Conservation (phyloP, 1,140 invertebrate genomes). For the Asobara japonica region DNA sequence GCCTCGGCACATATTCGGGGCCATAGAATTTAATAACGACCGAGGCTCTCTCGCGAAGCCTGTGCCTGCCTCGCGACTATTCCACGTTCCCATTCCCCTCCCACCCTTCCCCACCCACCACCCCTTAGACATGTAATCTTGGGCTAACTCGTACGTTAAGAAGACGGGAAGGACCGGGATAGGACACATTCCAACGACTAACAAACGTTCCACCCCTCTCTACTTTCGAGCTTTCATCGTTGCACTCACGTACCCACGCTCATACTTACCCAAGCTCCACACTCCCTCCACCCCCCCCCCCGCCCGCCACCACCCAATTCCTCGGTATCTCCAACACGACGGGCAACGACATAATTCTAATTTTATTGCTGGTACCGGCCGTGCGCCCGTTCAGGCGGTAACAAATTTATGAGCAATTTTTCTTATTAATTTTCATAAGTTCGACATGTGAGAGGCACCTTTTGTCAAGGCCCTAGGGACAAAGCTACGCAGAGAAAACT, state of each 20-base stretch:
- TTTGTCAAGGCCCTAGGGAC: not conserved
- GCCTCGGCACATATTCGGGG: conserved; percentile 38
- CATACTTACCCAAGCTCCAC: not conserved
- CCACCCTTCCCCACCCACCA: conserved; percentile 2
- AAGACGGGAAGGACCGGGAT: conserved; percentile 40
- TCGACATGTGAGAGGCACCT: conserved; percentile 57
- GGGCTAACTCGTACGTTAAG: conserved; percentile 63
- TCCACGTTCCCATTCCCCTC: conserved; percentile 7
- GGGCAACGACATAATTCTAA: conserved; percentile 61
- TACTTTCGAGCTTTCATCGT: conserved; percentile 6
- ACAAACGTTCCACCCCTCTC: conserved; percentile 52
- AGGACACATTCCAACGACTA: conserved; percentile 62
- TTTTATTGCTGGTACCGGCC: conserved; percentile 61
- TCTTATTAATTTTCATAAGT: conserved; percentile 69
- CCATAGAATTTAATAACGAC: conserved; percentile 65
- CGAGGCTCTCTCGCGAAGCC: conserved; percentile 29
- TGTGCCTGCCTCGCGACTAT: conserved; percentile 22
- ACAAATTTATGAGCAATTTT: conserved; percentile 66
- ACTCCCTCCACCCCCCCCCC: not conserved
- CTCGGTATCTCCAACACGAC: not conserved
- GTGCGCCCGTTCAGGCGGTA: conserved; percentile 41
- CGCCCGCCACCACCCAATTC: not conserved
- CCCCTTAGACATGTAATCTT: conserved; percentile 61
- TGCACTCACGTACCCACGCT: not conserved
- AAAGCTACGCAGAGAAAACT: not conserved